Conservation (phyloP, 2,113 vertebrate species). For the Tragelaphus imberbis region DNA sequence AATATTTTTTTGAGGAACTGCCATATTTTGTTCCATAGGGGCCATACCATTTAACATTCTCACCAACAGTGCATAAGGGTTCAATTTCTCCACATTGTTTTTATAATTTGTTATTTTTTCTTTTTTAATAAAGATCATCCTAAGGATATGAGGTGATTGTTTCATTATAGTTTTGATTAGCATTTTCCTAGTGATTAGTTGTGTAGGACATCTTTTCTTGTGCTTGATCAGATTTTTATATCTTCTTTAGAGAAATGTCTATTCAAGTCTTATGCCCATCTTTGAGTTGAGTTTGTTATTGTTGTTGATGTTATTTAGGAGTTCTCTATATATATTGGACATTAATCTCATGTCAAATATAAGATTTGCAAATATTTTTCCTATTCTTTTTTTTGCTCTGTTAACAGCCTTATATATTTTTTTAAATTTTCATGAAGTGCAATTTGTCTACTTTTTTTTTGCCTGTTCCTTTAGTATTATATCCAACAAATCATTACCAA, state of each 20-base stretch:
- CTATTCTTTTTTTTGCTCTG: neutral
- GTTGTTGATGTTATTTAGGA: neutral
- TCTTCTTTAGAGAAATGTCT: neutral
- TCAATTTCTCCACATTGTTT: neutral
- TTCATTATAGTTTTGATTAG: neutral
- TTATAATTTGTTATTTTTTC: neutral
- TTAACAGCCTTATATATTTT: neutral
- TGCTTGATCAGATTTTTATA: neutral
- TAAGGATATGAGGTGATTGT: neutral
- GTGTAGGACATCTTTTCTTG: neutral
- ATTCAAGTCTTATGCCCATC: neutral
- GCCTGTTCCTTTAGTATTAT: neutral
- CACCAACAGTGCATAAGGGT: neutral
- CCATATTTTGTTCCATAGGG: neutral
- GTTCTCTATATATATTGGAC: neutral
- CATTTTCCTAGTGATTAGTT: neutral
- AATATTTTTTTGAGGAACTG: neutral
- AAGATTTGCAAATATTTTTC: neutral
- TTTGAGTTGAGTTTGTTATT: neutral
- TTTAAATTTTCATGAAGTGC: neutral
- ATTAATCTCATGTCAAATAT: neutral
- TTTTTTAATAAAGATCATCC: neutral
- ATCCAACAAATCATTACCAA: neutral
- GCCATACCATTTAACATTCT: neutral
- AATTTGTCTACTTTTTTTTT: neutral